Percentiles rank a stretch among this genome's conserved stretches.
phyloP scores from a whole-genome alignment of 2,888 invertebrate species.

The Gari tellinella region DNA sequence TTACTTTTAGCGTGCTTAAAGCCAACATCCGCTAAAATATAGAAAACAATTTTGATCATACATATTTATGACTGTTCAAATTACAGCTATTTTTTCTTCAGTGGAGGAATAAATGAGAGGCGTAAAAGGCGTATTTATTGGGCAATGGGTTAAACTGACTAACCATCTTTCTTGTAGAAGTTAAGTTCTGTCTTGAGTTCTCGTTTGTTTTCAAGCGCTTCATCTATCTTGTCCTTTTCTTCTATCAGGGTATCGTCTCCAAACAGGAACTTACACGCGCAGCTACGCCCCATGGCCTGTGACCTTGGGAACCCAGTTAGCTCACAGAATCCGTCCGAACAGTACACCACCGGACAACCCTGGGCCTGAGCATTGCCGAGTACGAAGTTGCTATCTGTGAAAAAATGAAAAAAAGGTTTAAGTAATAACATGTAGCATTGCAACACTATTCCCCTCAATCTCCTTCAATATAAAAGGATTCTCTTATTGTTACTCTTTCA shows the following conservation, averaged over 20 bases:
- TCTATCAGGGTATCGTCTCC: constrained; percentile 96
- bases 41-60: no score
- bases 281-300: constrained; percentile 92
- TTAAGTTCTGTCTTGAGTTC: constrained; percentile 97
- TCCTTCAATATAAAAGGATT: no score
- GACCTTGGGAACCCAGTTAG: constrained; percentile 99
- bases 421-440: no score
- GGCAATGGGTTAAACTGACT: constrained; percentile 84
- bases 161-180: constrained; percentile 97
- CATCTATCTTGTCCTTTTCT: constrained; percentile 94
- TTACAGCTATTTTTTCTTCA: no score
- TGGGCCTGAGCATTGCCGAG: constrained; percentile 99
- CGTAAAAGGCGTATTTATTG: no score
- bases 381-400: constrained; percentile 95
- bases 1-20: no score
- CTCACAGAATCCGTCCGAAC: constrained; percentile 99
- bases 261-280: constrained; percentile 95
- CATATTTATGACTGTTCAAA: no score
- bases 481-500: no score
- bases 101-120: no score
- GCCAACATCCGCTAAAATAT: no score
- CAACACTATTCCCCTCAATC: no score
- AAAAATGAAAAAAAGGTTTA: constrained; percentile 81
- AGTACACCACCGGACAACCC: constrained; percentile 99
- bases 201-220: constrained; percentile 94